A percentile compares a stretch with the other conserved stretches of the same genome.
These are phyloP conservation scores for Planococcus citri DNA, from an alignment of 1,140 invertebrate species.

Conservation along the genomic window DNA sequence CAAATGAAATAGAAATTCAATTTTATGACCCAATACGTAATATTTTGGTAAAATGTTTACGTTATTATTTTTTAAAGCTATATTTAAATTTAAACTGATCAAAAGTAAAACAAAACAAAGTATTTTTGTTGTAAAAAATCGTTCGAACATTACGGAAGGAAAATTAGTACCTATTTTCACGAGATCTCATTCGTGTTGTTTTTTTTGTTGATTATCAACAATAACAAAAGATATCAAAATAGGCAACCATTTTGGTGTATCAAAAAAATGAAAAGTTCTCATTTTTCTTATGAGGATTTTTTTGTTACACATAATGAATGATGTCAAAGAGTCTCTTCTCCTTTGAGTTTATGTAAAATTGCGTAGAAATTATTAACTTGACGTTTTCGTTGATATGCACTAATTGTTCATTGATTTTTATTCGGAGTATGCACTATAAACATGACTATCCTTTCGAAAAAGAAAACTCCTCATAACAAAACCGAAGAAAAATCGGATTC, in stretches of 20 bases:
- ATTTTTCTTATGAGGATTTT: background rate
- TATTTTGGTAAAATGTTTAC: too few relatives aligned
- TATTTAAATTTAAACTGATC: too few relatives aligned
- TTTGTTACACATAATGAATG: background rate
- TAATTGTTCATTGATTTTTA: background rate
- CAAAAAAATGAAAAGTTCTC: background rate
- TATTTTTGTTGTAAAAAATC: too few relatives aligned
- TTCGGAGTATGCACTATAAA: slow-evolving; percentile 9
- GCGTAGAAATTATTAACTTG: background rate
- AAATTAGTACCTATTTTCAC: too few relatives aligned
- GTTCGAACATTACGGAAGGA: too few relatives aligned
- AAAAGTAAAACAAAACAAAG: too few relatives aligned
- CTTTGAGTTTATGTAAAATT: background rate
- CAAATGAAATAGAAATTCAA: too few relatives aligned
- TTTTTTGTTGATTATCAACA: background rate
- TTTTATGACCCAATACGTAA: too few relatives aligned
- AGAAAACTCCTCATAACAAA: background rate
- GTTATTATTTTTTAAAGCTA: too few relatives aligned
- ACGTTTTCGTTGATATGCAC: background rate
- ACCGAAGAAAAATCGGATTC: slow-evolving; percentile 3
- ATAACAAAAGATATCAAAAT: background rate
- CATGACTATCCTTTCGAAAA: slow-evolving; percentile 1
- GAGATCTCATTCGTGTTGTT: too few relatives aligned
- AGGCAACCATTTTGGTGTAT: background rate
- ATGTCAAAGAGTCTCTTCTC: background rate